Evolutionary conservation across 2,113 vertebrate genomes (phyloP).

Genomic region (Circaetus cinerascens): DNA sequence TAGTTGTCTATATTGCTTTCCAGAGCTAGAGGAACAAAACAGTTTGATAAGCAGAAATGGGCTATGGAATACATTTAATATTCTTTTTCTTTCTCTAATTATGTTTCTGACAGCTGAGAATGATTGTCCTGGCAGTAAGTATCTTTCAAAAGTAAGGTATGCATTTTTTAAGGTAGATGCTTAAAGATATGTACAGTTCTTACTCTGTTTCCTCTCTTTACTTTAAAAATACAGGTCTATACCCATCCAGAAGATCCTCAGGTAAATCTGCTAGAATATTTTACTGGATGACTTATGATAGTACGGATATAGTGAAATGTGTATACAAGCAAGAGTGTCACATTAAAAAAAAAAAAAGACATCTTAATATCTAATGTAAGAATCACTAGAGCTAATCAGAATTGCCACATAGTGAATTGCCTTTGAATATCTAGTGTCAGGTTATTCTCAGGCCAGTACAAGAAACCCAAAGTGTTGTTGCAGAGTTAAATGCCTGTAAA

Average conservation of each 20-base stretch:
- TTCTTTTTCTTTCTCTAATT: conserved; percentile 23
- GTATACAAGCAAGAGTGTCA: background rate
- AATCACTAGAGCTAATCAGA: background rate
- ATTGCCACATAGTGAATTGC: background rate
- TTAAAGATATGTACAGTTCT: background rate
- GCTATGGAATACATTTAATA: background rate
- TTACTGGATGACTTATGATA: background rate
- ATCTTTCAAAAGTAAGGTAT: conserved; percentile 11
- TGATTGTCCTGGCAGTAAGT: conserved; percentile 91
- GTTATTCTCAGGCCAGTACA: background rate
- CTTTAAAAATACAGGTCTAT: conserved; percentile 79
- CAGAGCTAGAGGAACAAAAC: background rate
- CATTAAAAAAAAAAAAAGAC: too few species aligned
- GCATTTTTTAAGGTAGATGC: background rate
- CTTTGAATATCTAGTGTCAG: background rate
- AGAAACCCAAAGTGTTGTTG: background rate
- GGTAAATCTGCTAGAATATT: conserved; percentile 67
- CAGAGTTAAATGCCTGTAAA: background rate
- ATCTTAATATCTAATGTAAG: background rate
- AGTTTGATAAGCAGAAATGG: background rate
- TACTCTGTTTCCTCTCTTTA: background rate
- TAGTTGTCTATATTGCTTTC: background rate
- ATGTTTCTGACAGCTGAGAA: conserved; percentile 80
- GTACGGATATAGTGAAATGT: background rate
- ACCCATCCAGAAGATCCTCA: conserved; percentile 84